A percentile compares a stretch with the other conserved stretches of the same genome.
Evolutionary conservation across 2,113 vertebrate species (phyloP).

Genomic region (Spea bombifrons): DNA sequence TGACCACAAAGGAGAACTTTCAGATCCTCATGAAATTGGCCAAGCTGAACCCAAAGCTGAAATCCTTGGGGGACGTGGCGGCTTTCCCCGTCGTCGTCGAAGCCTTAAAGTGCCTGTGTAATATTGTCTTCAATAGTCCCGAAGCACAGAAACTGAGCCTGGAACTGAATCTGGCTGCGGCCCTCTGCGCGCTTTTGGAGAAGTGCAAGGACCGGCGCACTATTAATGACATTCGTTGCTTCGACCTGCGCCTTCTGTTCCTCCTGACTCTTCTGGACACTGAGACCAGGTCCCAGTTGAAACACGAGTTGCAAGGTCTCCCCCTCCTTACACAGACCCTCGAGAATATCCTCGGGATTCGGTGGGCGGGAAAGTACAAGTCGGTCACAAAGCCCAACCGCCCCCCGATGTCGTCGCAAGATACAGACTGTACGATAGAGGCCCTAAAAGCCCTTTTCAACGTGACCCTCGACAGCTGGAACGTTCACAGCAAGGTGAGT

Average conservation of each 20-base stretch:
- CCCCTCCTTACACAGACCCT: constrained; percentile 82
- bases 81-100: constrained; percentile 87
- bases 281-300: constrained; percentile 76
- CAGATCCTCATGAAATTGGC: constrained; percentile 81
- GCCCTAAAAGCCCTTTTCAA: constrained; percentile 95
- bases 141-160: constrained; percentile 87
- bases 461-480: constrained; percentile 84
- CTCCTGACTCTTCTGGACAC: constrained; percentile 87
- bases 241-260: constrained; percentile 91
- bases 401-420: constrained; percentile 74
- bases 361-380: constrained; percentile 86
- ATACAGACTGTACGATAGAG: constrained; percentile 87
- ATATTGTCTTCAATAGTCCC: constrained; percentile 90
- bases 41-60: constrained; percentile 66
- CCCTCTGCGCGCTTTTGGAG: constrained; percentile 78
- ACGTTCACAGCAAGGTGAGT: constrained; percentile 83
- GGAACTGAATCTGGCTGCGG: constrained; percentile 82
- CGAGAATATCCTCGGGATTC: constrained; percentile 83
- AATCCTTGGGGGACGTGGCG: constrained; percentile 65
- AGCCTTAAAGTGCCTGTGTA: constrained; percentile 96
- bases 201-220: constrained; percentile 66
- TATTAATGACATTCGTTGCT: constrained; percentile 85
- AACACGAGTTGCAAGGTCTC: constrained; percentile 78
- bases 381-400: constrained; percentile 68
- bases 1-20: constrained; percentile 87